phyloP scores from a whole-genome alignment of 1,140 invertebrate genomes.

The Drosophila sechellia region DNA sequence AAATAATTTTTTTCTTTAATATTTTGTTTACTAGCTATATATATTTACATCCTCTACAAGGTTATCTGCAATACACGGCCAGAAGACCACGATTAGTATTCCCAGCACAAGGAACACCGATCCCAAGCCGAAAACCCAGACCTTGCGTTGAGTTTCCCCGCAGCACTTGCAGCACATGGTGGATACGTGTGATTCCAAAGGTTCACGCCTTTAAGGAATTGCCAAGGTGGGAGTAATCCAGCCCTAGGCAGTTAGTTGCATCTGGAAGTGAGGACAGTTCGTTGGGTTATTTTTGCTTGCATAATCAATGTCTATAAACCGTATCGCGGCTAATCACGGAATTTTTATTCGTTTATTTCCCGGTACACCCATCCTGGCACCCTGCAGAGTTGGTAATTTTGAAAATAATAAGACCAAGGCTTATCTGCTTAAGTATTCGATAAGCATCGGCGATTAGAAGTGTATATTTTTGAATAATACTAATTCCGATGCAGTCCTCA shows the following conservation, averaged over 20 bases:
- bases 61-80: conserved; percentile 59
- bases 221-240: neutral
- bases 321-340: conserved; percentile 46
- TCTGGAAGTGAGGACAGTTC: conserved; percentile 25
- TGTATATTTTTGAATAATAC: conserved; percentile 31
- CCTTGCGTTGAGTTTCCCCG: conserved; percentile 76
- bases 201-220: conserved; percentile 16
- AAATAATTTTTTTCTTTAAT: too few species aligned
- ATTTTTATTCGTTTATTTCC: conserved; percentile 53
- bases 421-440: conserved; percentile 52
- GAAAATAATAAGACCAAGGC: conserved; percentile 8
- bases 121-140: conserved; percentile 79
- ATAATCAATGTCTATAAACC: conserved; percentile 49
- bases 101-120: conserved; percentile 60
- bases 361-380: conserved; percentile 19
- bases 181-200: conserved; percentile 1
- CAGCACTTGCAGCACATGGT: conserved; percentile 80
- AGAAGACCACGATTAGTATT: conserved; percentile 58
- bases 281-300: conserved; percentile 17
- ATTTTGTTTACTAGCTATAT: too few species aligned
- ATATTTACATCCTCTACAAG: conserved; percentile 69
- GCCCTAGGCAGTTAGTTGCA: conserved; percentile 31
- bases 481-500: conserved; percentile 25
- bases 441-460: conserved; percentile 22
- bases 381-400: conserved; percentile 34